Percentiles rank a stretch among this genome's conserved stretches.
Conservation (phyloP, 1,140 invertebrate species). For the Drosophila mayri region DNA sequence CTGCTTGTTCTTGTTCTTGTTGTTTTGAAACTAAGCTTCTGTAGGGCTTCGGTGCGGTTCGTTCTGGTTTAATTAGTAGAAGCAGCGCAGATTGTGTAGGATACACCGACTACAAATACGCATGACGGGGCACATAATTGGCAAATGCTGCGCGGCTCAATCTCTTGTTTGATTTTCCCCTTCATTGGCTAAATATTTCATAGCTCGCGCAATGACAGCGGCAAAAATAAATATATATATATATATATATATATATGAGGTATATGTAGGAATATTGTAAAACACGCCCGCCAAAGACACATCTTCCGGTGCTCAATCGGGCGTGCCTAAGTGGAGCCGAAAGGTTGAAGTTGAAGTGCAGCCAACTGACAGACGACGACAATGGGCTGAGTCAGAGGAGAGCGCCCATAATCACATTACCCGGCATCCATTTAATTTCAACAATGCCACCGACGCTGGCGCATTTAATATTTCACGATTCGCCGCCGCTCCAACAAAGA, state of each 20-base stretch:
- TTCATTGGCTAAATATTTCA: constrained; percentile 73
- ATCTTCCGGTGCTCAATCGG: constrained; percentile 68
- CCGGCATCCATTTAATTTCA: constrained; percentile 75
- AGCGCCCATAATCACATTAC: constrained; percentile 72
- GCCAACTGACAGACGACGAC: constrained; percentile 51
- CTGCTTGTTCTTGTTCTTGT: constrained; percentile 1
- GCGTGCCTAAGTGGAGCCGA: constrained; percentile 67
- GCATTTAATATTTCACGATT: constrained; percentile 80
- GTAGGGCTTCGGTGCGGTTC: constrained; percentile 16
- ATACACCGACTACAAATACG: constrained; percentile 38
- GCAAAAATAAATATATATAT: constrained; percentile 10
- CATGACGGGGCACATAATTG: constrained; percentile 76
- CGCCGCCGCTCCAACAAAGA: constrained; percentile 50
- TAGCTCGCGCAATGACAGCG: constrained; percentile 40
- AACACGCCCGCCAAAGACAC: constrained; percentile 42
- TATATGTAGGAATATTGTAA: constrained; percentile 53
- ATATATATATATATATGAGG: background rate
- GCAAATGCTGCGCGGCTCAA: constrained; percentile 42
- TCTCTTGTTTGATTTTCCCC: constrained; percentile 74
- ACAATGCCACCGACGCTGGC: constrained; percentile 52
- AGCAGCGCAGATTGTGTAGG: constrained; percentile 63
- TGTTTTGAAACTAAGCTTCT: constrained; percentile 15
- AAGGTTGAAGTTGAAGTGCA: constrained; percentile 69
- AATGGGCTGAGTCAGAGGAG: constrained; percentile 43
- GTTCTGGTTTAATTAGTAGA: constrained; percentile 69